A percentile compares a stretch with the other conserved stretches of the same genome.
phyloP scores from a whole-genome alignment of 2,888 invertebrate species.

The Ceriagrion tenellum region DNA sequence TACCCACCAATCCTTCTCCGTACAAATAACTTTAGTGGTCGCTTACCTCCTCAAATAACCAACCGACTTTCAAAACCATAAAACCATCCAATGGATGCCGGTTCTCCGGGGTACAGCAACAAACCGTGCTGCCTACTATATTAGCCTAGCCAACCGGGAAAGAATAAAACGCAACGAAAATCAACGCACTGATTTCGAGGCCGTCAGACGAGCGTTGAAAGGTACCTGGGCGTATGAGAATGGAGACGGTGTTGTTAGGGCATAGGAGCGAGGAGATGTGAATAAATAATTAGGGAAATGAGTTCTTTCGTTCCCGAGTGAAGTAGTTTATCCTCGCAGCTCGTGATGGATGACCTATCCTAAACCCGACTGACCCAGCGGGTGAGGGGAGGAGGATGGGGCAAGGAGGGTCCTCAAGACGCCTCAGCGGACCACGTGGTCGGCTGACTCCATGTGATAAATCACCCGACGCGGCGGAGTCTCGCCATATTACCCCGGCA shows the following conservation, averaged over 20 bases:
- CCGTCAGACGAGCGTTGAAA: neutral
- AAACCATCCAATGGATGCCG: too few species aligned
- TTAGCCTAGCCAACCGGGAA: too few species aligned
- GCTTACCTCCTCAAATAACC: too few species aligned
- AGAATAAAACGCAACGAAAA: neutral
- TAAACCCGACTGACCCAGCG: neutral
- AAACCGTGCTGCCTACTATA: too few species aligned
- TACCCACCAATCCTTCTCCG: too few species aligned
- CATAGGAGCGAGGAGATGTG: conserved; percentile 13
- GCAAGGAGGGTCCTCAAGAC: neutral
- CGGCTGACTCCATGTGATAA: neutral
- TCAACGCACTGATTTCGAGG: neutral
- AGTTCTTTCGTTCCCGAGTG: conserved; percentile 8
- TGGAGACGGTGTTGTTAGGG: neutral
- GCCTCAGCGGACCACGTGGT: neutral
- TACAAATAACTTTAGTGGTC: too few species aligned
- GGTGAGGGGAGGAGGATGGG: neutral
- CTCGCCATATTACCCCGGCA: neutral
- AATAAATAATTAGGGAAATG: conserved; percentile 68
- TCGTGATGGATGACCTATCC: conserved; percentile 50
- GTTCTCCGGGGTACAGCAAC: too few species aligned
- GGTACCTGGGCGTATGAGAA: neutral
- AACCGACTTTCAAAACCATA: too few species aligned
- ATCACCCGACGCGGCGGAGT: neutral
- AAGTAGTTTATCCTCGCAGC: conserved; percentile 36